Percentiles rank a stretch among this genome's conserved stretches.
phyloP scores from a whole-genome alignment of 2,888 invertebrate genomes.

The Papilio protenor region DNA sequence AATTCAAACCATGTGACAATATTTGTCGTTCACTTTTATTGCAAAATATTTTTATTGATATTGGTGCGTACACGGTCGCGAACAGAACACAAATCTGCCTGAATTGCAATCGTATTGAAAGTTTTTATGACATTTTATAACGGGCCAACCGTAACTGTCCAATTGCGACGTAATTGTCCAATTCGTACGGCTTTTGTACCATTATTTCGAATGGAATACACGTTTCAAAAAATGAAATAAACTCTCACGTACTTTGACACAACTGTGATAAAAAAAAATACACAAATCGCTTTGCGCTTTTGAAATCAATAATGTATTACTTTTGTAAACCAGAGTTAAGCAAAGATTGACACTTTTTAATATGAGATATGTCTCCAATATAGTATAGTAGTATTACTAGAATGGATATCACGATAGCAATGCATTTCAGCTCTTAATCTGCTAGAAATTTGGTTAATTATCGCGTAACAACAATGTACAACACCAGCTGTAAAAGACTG shows the following conservation, averaged over 20 bases:
- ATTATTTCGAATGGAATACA: constrained; percentile 17
- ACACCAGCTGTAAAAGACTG: no score
- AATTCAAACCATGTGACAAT: constrained; percentile 5
- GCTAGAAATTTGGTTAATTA: no score
- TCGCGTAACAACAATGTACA: no score
- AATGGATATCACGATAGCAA: no score
- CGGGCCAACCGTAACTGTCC: constrained; percentile 27
- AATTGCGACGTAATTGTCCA: constrained; percentile 22
- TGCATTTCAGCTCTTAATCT: no score
- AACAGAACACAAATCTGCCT: constrained; percentile 5
- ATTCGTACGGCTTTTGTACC: constrained; percentile 21
- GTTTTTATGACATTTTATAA: constrained; percentile 26
- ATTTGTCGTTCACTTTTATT: constrained; percentile 31
- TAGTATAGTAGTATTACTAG: no score
- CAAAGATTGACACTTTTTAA: not conserved
- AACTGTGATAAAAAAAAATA: not conserved
- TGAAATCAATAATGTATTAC: not conserved
- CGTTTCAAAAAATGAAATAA: constrained; percentile 2
- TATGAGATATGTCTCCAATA: no score
- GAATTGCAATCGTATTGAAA: constrained; percentile 25
- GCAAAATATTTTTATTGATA: constrained; percentile 38
- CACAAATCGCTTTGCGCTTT: not conserved
- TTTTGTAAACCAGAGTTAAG: not conserved
- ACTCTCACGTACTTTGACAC: not conserved
- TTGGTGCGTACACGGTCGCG: not conserved